A percentile compares a stretch with the other conserved stretches of the same genome.
Conservation (phyloP, 1,140 invertebrate genomes). For the Drosophila jambulina region DNA sequence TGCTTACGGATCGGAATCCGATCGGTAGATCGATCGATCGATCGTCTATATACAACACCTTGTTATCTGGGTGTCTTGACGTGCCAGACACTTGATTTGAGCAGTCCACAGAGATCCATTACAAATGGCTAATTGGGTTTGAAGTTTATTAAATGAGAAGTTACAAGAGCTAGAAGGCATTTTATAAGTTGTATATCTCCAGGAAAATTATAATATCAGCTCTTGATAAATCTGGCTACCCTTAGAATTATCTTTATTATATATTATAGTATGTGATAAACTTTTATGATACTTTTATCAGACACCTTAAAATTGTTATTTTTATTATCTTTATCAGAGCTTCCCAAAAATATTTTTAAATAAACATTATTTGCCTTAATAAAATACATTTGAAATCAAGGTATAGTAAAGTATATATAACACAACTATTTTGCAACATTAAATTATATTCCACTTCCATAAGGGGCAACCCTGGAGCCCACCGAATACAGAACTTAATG, state of each 20-base stretch:
- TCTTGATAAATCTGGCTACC: background rate
- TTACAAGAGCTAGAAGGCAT: background rate
- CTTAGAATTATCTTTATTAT: background rate
- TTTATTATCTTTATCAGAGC: background rate
- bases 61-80: slow-evolving; percentile 1
- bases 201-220: background rate
- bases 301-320: background rate
- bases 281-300: background rate
- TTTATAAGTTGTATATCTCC: too few relatives aligned
- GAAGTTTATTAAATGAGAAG: slow-evolving; percentile 5
- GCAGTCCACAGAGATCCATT: slow-evolving; percentile 23
- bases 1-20: slow-evolving; percentile 22
- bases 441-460: slow-evolving; percentile 6
- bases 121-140: slow-evolving; percentile 21
- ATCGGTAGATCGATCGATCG: slow-evolving; percentile 26
- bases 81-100: slow-evolving; percentile 8
- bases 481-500: slow-evolving; percentile 16
- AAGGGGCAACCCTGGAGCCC: slow-evolving; percentile 1
- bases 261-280: background rate
- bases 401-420: background rate
- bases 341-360: background rate
- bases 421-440: background rate
- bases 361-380: background rate
- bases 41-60: slow-evolving; percentile 16
- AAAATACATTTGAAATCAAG: background rate